A percentile compares a stretch with the other conserved stretches of the same genome.
Evolutionary conservation across 2,113 vertebrate species (phyloP).

Genomic region (Xenopus borealis): DNA sequence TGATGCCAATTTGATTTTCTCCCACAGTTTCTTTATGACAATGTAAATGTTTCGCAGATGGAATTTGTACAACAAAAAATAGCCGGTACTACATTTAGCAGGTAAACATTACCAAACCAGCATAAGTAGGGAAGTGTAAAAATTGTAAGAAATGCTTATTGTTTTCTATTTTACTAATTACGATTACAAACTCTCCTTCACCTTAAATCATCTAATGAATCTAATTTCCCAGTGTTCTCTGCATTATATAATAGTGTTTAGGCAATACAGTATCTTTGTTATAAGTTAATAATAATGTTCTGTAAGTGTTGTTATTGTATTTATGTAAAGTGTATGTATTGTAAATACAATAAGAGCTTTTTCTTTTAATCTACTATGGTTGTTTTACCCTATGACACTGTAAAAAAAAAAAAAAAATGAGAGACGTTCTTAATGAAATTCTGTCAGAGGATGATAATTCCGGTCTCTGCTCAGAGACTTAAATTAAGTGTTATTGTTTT

Average conservation of each 20-base stretch:
- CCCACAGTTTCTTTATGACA: neutral
- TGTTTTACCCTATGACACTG: conserved; percentile 83
- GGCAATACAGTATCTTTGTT: conserved; percentile 78
- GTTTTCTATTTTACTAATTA: conserved; percentile 64
- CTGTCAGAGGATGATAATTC: conserved; percentile 83
- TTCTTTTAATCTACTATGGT: conserved; percentile 91
- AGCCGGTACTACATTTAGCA: conserved; percentile 3
- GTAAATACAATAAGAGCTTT: conserved; percentile 99
- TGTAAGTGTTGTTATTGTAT: conserved; percentile 98
- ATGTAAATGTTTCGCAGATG: neutral
- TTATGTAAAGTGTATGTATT: conserved; percentile 99
- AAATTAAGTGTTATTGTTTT: conserved; percentile 87
- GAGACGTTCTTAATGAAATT: conserved; percentile 85
- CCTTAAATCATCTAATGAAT: conserved; percentile 65
- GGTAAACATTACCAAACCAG: conserved; percentile 45
- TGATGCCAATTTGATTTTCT: no score
- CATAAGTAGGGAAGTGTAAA: conserved; percentile 54
- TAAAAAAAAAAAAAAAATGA: conserved; percentile 64
- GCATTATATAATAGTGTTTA: conserved; percentile 89
- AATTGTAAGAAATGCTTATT: conserved; percentile 53
- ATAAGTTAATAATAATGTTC: conserved; percentile 90
- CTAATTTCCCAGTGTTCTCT: conserved; percentile 78
- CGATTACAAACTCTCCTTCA: conserved; percentile 61
- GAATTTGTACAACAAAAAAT: neutral
- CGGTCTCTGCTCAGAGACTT: conserved; percentile 84